Percentiles rank a stretch among this genome's conserved stretches.
These are phyloP conservation scores for Peromyscus melanophrys DNA, from an alignment of 2,797 vertebrate species.

Conservation along the genomic window DNA sequence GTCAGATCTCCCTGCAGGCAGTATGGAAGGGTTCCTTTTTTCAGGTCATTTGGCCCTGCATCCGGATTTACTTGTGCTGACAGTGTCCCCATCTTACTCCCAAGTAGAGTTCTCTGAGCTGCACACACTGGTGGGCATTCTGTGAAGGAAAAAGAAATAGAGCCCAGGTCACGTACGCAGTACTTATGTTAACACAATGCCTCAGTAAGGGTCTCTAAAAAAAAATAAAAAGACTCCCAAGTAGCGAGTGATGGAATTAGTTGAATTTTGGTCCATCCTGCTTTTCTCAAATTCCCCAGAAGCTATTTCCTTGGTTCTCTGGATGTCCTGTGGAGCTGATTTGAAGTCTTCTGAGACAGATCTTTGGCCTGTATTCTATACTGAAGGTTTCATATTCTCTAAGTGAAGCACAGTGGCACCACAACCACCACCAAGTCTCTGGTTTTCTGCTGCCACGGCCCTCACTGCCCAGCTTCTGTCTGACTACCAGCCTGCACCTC, in stretches of 20 bases:
- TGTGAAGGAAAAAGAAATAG: not conserved
- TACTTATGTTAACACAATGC: not conserved
- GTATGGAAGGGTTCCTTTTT: not conserved
- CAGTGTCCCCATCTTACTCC: not conserved
- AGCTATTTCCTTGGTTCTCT: not conserved
- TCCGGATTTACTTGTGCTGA: not conserved
- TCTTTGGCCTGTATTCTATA: not conserved
- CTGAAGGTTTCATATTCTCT: not conserved
- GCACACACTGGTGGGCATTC: not conserved
- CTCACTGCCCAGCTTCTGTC: not conserved
- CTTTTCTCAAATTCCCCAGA: slow-evolving; percentile 7
- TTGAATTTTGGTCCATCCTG: slow-evolving; percentile 10
- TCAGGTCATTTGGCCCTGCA: not conserved
- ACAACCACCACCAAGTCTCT: not conserved
- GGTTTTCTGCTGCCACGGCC: not conserved
- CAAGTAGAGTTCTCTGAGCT: not conserved
- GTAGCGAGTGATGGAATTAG: not conserved
- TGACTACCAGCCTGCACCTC: not conserved
- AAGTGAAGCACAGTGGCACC: not conserved
- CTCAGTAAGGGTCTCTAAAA: not conserved
- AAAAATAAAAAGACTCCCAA: not conserved
- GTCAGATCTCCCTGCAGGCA: not conserved
- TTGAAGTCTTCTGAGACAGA: not conserved
- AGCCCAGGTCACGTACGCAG: not conserved
- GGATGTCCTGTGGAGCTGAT: not conserved